Conservation (phyloP, 2,797 vertebrate species). For the Xiphorhynchus erythropygius region DNA sequence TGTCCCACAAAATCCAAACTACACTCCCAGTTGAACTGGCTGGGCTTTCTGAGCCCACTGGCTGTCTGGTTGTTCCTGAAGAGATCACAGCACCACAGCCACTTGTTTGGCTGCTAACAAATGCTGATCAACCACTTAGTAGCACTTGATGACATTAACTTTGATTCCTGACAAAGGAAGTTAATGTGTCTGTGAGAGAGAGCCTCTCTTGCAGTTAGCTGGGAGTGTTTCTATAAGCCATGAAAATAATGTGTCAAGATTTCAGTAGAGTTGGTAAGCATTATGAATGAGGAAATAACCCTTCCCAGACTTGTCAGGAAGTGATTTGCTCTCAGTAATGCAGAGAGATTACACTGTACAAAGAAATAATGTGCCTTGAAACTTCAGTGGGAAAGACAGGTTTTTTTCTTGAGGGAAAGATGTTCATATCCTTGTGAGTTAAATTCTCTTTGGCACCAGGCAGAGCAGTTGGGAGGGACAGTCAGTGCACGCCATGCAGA, state of each 20-base stretch:
- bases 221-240: slow-evolving; percentile 26
- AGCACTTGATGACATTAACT: neutral
- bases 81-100: neutral
- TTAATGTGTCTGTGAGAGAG: slow-evolving; percentile 22
- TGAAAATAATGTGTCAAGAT: slow-evolving; percentile 58
- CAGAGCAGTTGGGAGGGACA: neutral
- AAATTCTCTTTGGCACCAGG: neutral
- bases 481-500: neutral
- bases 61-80: neutral
- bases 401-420: slow-evolving; percentile 20
- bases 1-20: neutral
- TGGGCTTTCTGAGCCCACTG: neutral
- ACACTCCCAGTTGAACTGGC: neutral
- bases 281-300: slow-evolving; percentile 60
- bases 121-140: neutral
- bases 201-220: slow-evolving; percentile 13
- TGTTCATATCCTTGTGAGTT: neutral
- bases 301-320: slow-evolving; percentile 43
- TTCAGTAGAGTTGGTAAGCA: slow-evolving; percentile 46
- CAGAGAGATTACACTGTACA: slow-evolving; percentile 27
- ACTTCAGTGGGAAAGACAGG: neutral
- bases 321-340: slow-evolving; percentile 61
- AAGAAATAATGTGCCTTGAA: slow-evolving; percentile 37
- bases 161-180: neutral
- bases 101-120: neutral